A percentile compares a stretch with the other conserved stretches of the same genome.
Evolutionary conservation across 64 coral and sea anemone genomes (phyloP).

Genomic region (Actinia tenebrosa): DNA sequence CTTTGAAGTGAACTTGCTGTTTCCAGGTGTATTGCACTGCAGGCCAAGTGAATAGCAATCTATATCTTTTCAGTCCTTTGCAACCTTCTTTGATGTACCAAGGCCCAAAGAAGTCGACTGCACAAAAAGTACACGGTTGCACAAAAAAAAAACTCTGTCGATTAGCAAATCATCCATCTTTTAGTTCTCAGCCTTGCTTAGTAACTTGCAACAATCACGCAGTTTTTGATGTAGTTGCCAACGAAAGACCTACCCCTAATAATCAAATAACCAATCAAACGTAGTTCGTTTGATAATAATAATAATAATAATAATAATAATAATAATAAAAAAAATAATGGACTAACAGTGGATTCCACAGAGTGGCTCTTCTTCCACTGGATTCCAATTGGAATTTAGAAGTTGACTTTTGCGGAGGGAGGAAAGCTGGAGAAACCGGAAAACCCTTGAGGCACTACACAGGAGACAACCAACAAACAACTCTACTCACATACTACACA

Average conservation of each 20-base stretch:
- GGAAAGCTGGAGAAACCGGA: too few relatives aligned
- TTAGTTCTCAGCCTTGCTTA: not conserved
- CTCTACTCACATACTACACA: too few relatives aligned
- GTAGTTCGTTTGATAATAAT: not conserved
- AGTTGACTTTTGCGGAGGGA: too few relatives aligned
- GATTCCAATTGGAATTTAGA: too few relatives aligned
- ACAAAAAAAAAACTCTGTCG: not conserved
- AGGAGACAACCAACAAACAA: too few relatives aligned
- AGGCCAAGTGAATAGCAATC: not conserved
- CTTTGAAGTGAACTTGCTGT: not conserved
- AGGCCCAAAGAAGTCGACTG: not conserved
- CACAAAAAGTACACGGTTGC: not conserved
- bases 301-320: too few relatives aligned
- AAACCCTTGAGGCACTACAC: too few relatives aligned
- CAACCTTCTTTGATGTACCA: not conserved
- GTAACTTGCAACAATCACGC: not conserved
- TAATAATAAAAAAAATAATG: too few relatives aligned
- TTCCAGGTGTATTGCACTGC: slow-evolving; percentile 2
- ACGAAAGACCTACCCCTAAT: not conserved
- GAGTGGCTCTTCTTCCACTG: too few relatives aligned
- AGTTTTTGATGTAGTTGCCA: not conserved
- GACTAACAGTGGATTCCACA: too few relatives aligned
- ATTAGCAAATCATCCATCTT: not conserved
- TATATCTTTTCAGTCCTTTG: not conserved
- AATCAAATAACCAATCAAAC: not conserved